These are phyloP conservation scores for Alcedo quadribrachys DNA, from an alignment of 2,797 vertebrate genomes.

Conservation along the genomic window DNA sequence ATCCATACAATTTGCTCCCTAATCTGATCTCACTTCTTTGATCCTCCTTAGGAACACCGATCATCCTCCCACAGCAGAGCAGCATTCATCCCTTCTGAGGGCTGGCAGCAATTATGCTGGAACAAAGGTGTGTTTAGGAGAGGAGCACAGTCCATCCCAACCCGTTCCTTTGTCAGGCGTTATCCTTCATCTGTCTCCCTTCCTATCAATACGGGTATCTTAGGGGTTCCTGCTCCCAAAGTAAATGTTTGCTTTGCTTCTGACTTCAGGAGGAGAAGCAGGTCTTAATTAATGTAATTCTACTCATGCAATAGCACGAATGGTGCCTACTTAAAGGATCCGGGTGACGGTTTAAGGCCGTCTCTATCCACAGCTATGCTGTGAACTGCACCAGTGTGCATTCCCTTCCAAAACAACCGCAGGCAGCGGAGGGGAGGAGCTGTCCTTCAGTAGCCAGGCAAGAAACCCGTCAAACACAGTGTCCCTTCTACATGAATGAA, in stretches of 20 bases:
- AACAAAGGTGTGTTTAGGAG: background rate
- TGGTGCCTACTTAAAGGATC: background rate
- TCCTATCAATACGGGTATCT: background rate
- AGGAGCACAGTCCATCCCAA: background rate
- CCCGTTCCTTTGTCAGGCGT: background rate
- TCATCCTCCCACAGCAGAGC: slow-evolving; percentile 13
- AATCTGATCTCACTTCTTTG: slow-evolving; percentile 24
- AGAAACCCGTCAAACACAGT: slow-evolving; percentile 14
- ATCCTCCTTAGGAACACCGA: background rate
- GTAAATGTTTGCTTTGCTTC: background rate
- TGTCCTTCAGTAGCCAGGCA: slow-evolving; percentile 25
- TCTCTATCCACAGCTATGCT: background rate
- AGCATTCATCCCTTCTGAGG: background rate
- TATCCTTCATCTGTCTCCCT: background rate
- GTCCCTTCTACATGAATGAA: slow-evolving; percentile 38
- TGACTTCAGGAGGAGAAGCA: slow-evolving; percentile 9
- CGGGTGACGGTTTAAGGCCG: background rate
- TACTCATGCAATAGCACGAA: background rate
- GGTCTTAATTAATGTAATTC: background rate
- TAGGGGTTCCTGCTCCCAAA: background rate
- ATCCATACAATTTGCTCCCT: background rate
- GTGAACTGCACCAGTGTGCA: slow-evolving; percentile 6
- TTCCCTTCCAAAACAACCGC: slow-evolving; percentile 37
- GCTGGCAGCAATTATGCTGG: background rate
- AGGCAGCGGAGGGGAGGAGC: slow-evolving; percentile 18